Percentiles rank a stretch among this genome's conserved stretches.
Conservation (phyloP, 2,113 vertebrate genomes). For the Corydoras maculifer region DNA sequence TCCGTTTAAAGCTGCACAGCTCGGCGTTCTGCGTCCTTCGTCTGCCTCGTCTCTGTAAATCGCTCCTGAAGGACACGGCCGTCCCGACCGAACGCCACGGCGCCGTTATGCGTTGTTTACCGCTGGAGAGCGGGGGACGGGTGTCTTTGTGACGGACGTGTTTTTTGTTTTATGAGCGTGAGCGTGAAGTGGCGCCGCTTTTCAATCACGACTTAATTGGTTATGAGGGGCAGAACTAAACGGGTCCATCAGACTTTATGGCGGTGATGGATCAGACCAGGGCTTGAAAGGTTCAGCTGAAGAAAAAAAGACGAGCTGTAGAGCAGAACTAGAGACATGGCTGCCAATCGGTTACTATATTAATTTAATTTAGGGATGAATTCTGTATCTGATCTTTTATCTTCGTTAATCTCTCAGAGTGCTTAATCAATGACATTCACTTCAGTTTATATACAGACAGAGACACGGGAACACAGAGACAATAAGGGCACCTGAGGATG, state of each 20-base stretch:
- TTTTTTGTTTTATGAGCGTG: slow-evolving; percentile 34
- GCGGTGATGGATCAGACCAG: slow-evolving; percentile 8
- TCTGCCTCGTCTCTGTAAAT: slow-evolving; percentile 34
- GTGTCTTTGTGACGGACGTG: slow-evolving; percentile 8
- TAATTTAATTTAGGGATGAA: not conserved
- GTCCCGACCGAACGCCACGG: not conserved
- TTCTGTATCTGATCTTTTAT: not conserved
- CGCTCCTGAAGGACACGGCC: slow-evolving; percentile 12
- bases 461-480: no score
- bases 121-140: slow-evolving; percentile 11
- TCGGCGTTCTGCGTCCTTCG: slow-evolving; percentile 18
- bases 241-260: slow-evolving; percentile 32
- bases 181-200: slow-evolving; percentile 18
- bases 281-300: slow-evolving; percentile 24
- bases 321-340: not conserved
- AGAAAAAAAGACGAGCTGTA: not conserved
- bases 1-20: slow-evolving; percentile 4
- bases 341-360: not conserved
- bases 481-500: no score
- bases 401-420: not conserved
- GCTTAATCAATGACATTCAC: not conserved
- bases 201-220: slow-evolving; percentile 36
- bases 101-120: slow-evolving; percentile 38
- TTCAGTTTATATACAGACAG: not conserved
- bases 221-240: slow-evolving; percentile 25